Evolutionary conservation across 2,113 vertebrate species (phyloP), one percentile per base, ranked within the genome.

Genomic region (Mirounga angustirostris): DNA sequence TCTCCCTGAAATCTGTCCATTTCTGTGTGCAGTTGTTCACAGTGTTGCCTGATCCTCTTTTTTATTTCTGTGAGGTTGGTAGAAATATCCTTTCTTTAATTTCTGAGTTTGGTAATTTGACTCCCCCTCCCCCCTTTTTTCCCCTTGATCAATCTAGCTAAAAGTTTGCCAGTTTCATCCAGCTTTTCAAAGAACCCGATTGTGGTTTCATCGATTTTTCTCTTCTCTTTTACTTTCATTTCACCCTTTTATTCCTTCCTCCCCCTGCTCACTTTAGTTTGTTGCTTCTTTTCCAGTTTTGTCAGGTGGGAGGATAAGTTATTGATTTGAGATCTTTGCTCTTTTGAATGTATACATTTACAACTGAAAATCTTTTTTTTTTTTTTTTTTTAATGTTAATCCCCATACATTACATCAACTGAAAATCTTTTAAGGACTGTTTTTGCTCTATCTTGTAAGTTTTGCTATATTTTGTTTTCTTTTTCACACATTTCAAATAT

Each of bases 51-150:
- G 12, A 12, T 15, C 5, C 9, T 59, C 40, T 4, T 61, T 59
- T 73, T 21, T 73, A 7, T n/a, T 22, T 54, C 46, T 7, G 0
- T 4, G 9, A 22, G 26, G 18, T 59, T 80, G 59, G 7, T 43
- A 3, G 19, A 33, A 19, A 52, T 3, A 26, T 4, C 4, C 15
- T 4, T 9, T 7, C 33, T 73, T 56, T 61, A 3, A 0, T 56
- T 26, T 52, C 50, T 52, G 91, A 59, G 36, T 58, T 21, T 26
- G 69, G 7, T 28, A 6, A 21, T 61, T 50, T 28, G 12, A 50
- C 3, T 2, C 8, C 24, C 52, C 0, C 36, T 2, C 16, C 58
- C 0, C 21, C 4, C 9, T 22, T 4, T 15, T 43, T 24, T 52
- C 14, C 11, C 11, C n/a, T 54, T 33, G 18, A 9, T 63, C 56